phyloP scores from a whole-genome alignment of 2,113 vertebrate genomes.

The Rutilus rutilus region DNA sequence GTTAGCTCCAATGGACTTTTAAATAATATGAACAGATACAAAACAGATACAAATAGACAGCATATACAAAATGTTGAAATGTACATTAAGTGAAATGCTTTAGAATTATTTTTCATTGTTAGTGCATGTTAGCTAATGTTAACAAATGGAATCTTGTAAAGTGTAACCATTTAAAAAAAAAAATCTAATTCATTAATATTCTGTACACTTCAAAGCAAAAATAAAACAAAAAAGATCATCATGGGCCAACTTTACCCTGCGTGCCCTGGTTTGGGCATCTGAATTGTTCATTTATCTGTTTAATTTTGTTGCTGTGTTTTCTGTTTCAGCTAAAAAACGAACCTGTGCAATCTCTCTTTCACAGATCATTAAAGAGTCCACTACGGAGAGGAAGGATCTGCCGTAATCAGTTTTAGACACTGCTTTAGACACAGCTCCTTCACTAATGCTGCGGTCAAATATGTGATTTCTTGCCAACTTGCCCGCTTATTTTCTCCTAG shows the following conservation, averaged over 20 bases:
- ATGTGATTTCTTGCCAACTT: neutral
- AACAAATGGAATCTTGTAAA: neutral
- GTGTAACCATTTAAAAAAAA: neutral
- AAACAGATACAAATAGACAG: no score
- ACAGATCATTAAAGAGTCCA: conserved; percentile 81
- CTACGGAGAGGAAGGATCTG: conserved; percentile 76
- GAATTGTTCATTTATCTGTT: no score
- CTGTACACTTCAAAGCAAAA: neutral
- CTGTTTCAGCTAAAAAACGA: conserved; percentile 36
- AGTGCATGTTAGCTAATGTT: neutral
- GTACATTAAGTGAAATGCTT: neutral
- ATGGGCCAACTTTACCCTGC: no score
- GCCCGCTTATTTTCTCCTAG: neutral
- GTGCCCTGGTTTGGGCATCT: no score
- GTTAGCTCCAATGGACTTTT: no score
- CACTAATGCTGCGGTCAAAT: conserved; percentile 20
- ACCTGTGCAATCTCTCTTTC: conserved; percentile 39
- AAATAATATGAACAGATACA: neutral
- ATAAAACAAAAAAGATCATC: no score
- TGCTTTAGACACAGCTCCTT: no score
- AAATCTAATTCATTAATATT: neutral
- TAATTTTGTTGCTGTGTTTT: neutral
- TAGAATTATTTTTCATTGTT: neutral
- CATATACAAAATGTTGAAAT: neutral
- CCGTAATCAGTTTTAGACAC: conserved; percentile 60